These are phyloP conservation scores for Dichetophora obliterata DNA, from an alignment of 2,888 invertebrate species.

Conservation along the genomic window DNA sequence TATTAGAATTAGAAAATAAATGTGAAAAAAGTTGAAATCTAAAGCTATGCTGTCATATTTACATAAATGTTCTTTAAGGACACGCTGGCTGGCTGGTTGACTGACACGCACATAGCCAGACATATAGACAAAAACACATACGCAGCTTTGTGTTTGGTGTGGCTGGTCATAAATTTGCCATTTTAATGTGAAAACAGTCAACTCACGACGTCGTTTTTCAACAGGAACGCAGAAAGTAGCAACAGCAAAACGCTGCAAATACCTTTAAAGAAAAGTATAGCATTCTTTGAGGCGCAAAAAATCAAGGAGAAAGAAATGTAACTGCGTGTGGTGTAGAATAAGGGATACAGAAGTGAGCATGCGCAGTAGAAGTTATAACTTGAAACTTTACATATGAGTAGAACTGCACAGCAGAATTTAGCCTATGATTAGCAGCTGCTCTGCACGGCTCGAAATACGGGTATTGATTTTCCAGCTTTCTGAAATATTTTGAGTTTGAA, in stretches of 20 bases:
- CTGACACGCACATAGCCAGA: conserved; percentile 5
- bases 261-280: not conserved
- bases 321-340: not conserved
- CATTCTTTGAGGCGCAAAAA: conserved; percentile 12
- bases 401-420: not conserved
- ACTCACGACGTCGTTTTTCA: conserved; percentile 66
- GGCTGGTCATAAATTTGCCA: conserved; percentile 55
- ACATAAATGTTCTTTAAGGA: not conserved
- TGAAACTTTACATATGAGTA: too few species aligned
- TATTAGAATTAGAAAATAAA: conserved; percentile 41
- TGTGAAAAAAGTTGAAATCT: conserved; percentile 25
- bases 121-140: not conserved
- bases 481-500: too few species aligned
- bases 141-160: too few species aligned
- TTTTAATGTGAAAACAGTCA: conserved; percentile 69
- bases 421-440: not conserved
- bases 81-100: not conserved
- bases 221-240: conserved; percentile 57
- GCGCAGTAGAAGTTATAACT: not conserved
- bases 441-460: too few species aligned
- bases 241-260: not conserved
- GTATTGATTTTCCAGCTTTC: too few species aligned
- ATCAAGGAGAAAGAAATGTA: conserved; percentile 2
- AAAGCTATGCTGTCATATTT: conserved; percentile 6
- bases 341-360: not conserved